Conservation (phyloP, 2,113 vertebrate genomes). For the Meriones unguiculatus region DNA sequence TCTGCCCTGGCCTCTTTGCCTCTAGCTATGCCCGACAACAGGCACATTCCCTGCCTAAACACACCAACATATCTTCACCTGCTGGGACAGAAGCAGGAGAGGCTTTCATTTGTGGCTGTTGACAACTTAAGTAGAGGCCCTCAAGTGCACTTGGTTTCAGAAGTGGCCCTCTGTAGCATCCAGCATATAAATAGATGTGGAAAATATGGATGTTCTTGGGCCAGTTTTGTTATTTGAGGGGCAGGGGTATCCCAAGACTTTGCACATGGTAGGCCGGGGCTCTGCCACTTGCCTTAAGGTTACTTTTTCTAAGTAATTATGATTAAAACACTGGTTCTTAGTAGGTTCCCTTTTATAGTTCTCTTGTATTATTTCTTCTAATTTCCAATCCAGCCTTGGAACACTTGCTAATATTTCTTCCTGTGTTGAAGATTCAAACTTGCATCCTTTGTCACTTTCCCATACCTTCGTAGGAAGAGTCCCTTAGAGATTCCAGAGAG, state of each 20-base stretch:
- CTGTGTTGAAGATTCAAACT: not conserved
- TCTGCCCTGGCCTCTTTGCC: not conserved
- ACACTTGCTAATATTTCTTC: not conserved
- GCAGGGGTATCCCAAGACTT: not conserved
- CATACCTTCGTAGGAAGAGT: not conserved
- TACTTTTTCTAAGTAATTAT: constrained; percentile 35
- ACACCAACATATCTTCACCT: not conserved
- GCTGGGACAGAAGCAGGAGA: not conserved
- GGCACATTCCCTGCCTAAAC: not conserved
- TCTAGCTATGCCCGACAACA: not conserved
- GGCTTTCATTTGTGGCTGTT: not conserved
- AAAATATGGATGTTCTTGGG: not conserved
- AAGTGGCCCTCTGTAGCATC: not conserved
- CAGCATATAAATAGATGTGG: not conserved
- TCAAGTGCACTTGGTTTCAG: not conserved
- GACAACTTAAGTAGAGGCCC: not conserved
- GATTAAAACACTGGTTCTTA: not conserved
- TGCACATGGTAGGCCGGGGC: not conserved
- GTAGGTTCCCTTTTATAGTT: not conserved
- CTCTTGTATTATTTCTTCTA: constrained; percentile 31
- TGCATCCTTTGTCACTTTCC: not conserved
- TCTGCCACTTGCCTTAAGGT: not conserved
- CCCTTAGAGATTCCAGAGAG: not conserved
- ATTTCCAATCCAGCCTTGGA: not conserved
- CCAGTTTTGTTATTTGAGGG: not conserved